phyloP scores from a whole-genome alignment of 35 echinoderm and acorn worm genomes.

The Diadema setosum region DNA sequence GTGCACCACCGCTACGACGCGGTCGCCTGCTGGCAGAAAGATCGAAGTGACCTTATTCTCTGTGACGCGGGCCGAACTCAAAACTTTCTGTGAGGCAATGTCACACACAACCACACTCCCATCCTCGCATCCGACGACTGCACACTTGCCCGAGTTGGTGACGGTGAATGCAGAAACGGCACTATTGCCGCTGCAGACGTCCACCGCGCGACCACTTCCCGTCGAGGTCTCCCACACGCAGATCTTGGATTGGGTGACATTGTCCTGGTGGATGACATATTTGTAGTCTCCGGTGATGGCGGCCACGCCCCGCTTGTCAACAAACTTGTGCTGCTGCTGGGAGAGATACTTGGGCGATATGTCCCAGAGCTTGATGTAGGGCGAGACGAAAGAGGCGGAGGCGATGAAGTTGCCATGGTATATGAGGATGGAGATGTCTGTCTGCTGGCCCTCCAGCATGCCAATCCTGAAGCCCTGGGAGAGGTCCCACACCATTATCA shows the following conservation, averaged over 20 bases:
- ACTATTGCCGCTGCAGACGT: not conserved
- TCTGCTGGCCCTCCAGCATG: slow-evolving; percentile 64
- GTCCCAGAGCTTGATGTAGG: slow-evolving; percentile 84
- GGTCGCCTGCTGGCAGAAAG: not conserved
- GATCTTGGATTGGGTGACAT: not conserved
- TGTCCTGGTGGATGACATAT: slow-evolving; percentile 9
- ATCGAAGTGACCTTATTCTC: not conserved
- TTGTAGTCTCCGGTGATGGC: slow-evolving; percentile 33
- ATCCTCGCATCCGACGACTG: slow-evolving; percentile 21
- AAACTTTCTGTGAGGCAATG: not conserved
- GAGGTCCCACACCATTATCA: slow-evolving; percentile 64
- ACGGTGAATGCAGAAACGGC: not conserved
- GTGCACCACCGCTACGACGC: slow-evolving; percentile 4
- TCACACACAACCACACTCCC: not conserved
- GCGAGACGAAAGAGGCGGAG: slow-evolving; percentile 50
- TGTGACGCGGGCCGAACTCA: not conserved
- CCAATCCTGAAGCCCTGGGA: slow-evolving; percentile 23
- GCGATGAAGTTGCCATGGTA: slow-evolving; percentile 24
- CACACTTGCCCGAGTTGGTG: not conserved
- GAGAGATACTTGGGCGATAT: slow-evolving; percentile 31
- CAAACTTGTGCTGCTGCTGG: slow-evolving; percentile 30
- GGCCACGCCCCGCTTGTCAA: slow-evolving; percentile 31
- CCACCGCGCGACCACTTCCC: no score
- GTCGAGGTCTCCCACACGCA: not conserved
- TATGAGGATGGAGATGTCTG: slow-evolving; percentile 48